Base-by-base conservation (phyloP, 64 coral and sea anemone genomes). In the Actinia equina region DNA sequence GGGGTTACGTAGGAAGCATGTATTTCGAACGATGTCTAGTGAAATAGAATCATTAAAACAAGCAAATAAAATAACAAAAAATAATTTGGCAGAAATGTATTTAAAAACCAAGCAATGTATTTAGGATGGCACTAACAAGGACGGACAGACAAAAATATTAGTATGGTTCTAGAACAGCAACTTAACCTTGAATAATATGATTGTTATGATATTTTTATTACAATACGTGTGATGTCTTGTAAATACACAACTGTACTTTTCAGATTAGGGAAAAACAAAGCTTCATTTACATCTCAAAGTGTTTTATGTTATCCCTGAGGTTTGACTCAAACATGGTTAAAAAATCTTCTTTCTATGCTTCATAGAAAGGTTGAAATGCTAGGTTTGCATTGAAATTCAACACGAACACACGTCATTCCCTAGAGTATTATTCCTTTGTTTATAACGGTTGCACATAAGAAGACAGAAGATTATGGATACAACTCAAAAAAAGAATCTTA, bases 11-110 rank as follows among this genome's bases (percentile, higher is more conserved):
- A 77, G 93, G 93, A 54, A 92, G 96, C 49, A 88, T 89, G 79
- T 98, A 95, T 61, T 98, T 98, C 61, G 96, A 98, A 55, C 87
- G 96, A 65, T 95, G 93, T 60, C 88, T 98, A 52, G 91, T 95
- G 67, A 93, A 93, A 93, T 93, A 96, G 79, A 43, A 58, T 49
- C 12, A 67, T 20, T n/a, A 67, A 4, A 23, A n/a, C 52, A 79
- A 41, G 46, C 16, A 79, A 56, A 43, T 7, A 45, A 20, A 25
- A 87, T 37, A 42, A 67, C 11, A 53, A 26, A 18, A 17, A 77
- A 17, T 57, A 87, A 79, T n/a, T n/a, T 74, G 77, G 26, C 86
- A 87, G 58, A 58, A 52, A 71, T 51, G 54, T 56, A 56, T 56
- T 56, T 56, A 56, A 56, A 11, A 49, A 49, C 45, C 2, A 49